Evolutionary conservation across 2,797 vertebrate species (phyloP).

Genomic region (Alca torda): DNA sequence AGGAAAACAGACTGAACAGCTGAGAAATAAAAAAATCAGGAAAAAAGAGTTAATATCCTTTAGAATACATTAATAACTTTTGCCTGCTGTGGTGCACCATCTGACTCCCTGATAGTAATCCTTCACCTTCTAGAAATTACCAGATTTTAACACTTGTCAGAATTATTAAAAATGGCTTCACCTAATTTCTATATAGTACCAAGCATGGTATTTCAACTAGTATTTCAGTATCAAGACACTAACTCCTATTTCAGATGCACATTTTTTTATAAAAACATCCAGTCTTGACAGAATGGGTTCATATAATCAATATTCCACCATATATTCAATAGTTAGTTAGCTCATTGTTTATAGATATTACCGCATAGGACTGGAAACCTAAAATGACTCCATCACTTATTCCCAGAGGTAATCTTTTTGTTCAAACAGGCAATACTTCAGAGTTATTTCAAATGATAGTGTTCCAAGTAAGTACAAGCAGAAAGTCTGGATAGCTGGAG

Average conservation of each 20-base stretch:
- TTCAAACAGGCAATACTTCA: neutral
- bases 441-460: neutral
- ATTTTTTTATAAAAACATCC: neutral
- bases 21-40: neutral
- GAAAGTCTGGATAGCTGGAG: slow-evolving; percentile 34
- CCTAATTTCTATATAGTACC: neutral
- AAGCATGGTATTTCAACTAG: neutral
- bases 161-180: neutral
- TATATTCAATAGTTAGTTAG: neutral
- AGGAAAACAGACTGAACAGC: neutral
- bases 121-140: neutral
- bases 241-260: neutral
- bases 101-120: neutral
- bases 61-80: neutral
- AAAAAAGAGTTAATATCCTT: neutral
- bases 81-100: neutral
- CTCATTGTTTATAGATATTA: neutral
- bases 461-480: slow-evolving; percentile 1
- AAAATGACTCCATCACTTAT: neutral
- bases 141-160: neutral
- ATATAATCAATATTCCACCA: neutral
- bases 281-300: neutral
- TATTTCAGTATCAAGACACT: neutral
- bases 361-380: neutral
- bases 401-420: neutral